phyloP scores from a whole-genome alignment of 2,797 vertebrate species.

The Mormyrops attenuatus region DNA sequence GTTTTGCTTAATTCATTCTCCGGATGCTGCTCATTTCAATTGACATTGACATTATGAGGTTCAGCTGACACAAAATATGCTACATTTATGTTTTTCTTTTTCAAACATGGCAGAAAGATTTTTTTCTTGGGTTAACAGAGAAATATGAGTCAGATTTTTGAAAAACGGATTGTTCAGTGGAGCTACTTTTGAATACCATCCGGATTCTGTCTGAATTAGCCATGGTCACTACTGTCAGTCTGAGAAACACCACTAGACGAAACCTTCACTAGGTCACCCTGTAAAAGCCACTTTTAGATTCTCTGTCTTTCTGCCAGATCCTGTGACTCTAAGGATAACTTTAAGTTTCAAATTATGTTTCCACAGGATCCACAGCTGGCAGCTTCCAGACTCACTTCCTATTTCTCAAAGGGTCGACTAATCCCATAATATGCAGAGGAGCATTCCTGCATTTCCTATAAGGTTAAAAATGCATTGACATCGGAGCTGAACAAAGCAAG shows the following conservation, averaged over 20 bases:
- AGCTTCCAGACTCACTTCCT: constrained; percentile 25
- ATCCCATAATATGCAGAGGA: constrained; percentile 18
- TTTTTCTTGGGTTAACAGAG: not conserved
- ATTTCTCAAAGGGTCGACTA: constrained; percentile 28
- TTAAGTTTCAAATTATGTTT: constrained; percentile 7
- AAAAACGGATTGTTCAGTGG: not conserved
- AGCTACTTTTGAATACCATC: not conserved
- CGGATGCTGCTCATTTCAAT: not conserved
- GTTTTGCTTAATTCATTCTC: not conserved
- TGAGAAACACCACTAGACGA: not conserved
- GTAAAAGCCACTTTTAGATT: not conserved
- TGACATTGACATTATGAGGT: not conserved
- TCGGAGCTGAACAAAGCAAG: not conserved
- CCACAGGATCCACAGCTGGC: constrained; percentile 28
- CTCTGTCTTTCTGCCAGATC: not conserved
- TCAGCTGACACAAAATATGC: not conserved
- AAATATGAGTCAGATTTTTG: not conserved
- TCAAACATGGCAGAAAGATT: not conserved
- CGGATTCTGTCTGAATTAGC: not conserved
- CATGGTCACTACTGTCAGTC: not conserved
- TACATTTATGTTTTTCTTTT: not conserved
- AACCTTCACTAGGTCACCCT: not conserved
- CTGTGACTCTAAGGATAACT: not conserved
- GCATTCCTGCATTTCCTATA: constrained; percentile 10
- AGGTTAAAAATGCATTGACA: not conserved